Base-by-base conservation (phyloP, 1,140 invertebrate species). In the Chionoecetes opilio region DNA sequence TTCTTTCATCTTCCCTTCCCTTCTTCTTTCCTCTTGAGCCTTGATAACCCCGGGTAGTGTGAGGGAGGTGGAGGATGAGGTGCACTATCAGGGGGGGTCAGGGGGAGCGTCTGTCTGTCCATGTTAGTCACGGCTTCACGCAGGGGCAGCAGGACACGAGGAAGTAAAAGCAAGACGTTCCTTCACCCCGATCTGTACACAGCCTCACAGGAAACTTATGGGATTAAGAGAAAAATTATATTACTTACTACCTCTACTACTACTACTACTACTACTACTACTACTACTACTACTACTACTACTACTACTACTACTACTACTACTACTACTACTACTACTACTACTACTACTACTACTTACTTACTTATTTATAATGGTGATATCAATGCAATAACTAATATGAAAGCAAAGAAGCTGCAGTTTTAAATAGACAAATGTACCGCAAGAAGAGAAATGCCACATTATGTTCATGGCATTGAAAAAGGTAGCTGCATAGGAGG, bases 271-370 rank as follows among this genome's bases (percentile, higher is more conserved):
- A 53, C 38, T 14, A 53, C 21, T 75, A 75, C 53, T 75, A 11
- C 53, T 75, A 21, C 63, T 75, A 75, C 63, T 75, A 75, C 63
- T 75, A 75, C 63, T 75, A 75, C 63, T 75, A 75, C 63, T 75
- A 75, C 63, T 75, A 75, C 63, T 75, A 75, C 63, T 75, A 75
- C 63, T 75, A 75, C 63, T 75, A 75, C 5, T n/a, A 75, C 63
- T 75, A 75, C 5, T n/a, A 75, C 63, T 75, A 75, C 53, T 75
- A 21, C 53, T 75, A 75, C 21, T 21, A 75, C 53, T 46, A 75
- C 53, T 75, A 75, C 53, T 21, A 75, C 53, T 3, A 11, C 21
- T 75, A 75, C 53, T 75, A 75, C 53, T 75, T 14, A 8, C 41
- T 46, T 14, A 8, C 41, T 46, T n/a, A n/a, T n/a, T n/a, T n/a